These are phyloP conservation scores for Scaptomyza flava DNA, from an alignment of 2,888 invertebrate species.

Conservation along the genomic window DNA sequence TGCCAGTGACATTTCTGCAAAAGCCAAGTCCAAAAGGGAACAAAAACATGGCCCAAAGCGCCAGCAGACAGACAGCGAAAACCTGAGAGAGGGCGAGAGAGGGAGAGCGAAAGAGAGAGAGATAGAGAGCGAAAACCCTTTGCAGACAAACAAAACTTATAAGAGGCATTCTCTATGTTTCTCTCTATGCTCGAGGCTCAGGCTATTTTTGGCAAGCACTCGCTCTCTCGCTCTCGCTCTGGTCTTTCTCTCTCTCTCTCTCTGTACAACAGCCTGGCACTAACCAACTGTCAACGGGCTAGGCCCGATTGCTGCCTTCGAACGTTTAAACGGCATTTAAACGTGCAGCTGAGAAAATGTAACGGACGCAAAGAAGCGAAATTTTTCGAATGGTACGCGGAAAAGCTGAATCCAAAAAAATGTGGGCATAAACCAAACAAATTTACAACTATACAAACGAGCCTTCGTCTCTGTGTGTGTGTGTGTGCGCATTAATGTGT, in stretches of 20 bases:
- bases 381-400: slow-evolving; percentile 44
- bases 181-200: slow-evolving; percentile 35
- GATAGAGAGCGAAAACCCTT: slow-evolving; percentile 12
- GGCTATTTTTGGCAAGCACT: slow-evolving; percentile 64
- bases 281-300: slow-evolving; percentile 62
- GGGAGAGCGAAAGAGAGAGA: not conserved
- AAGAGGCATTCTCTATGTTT: slow-evolving; percentile 23
- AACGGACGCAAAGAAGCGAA: slow-evolving; percentile 59
- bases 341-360: slow-evolving; percentile 74
- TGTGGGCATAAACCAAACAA: slow-evolving; percentile 53
- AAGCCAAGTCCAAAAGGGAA: slow-evolving; percentile 63
- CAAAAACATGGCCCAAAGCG: slow-evolving; percentile 58
- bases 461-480: slow-evolving; percentile 24
- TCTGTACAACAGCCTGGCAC: slow-evolving; percentile 47
- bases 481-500: slow-evolving; percentile 32
- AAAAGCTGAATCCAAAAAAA: slow-evolving; percentile 19
- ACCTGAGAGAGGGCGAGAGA: slow-evolving; percentile 12
- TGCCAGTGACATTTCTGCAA: slow-evolving; percentile 77
- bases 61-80: slow-evolving; percentile 18
- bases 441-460: slow-evolving; percentile 49
- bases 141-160: slow-evolving; percentile 68
- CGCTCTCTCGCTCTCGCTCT: slow-evolving; percentile 13
- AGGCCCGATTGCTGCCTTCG: slow-evolving; percentile 38
- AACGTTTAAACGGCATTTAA: slow-evolving; percentile 72
- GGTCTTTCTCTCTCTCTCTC: slow-evolving; percentile 6